phyloP scores from a whole-genome alignment of 92 coral and sea anemone genomes.

The Palythoa caribaeorum region DNA sequence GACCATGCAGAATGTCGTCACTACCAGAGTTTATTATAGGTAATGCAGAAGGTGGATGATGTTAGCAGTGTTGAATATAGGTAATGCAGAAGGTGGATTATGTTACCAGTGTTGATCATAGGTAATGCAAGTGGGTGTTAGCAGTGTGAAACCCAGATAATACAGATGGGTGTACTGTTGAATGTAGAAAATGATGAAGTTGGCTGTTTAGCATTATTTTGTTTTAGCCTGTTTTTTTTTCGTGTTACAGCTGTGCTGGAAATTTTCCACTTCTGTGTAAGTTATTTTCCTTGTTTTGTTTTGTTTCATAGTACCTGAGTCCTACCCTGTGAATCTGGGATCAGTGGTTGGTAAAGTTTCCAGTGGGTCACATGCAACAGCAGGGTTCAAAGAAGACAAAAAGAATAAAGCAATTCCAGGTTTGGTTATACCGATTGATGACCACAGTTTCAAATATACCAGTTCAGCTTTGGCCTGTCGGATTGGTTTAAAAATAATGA shows the following conservation, averaged over 20 bases:
- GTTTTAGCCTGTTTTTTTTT: too few relatives aligned
- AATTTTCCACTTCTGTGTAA: background rate
- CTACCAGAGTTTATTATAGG: too few relatives aligned
- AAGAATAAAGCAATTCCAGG: constrained; percentile 98
- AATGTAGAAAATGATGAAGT: background rate
- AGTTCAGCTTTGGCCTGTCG: too few relatives aligned
- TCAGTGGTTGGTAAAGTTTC: constrained; percentile 79
- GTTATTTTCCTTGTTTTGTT: background rate
- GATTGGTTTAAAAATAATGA: too few relatives aligned
- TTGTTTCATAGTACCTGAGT: constrained; percentile 58
- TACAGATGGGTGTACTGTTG: background rate
- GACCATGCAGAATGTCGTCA: background rate
- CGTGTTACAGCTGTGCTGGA: too few relatives aligned
- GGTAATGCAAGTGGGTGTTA: background rate
- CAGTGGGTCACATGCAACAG: constrained; percentile 89
- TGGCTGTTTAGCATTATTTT: too few relatives aligned
- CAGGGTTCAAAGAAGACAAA: constrained; percentile 96
- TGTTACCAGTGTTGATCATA: constrained; percentile 13
- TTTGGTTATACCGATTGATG: background rate
- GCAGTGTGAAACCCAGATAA: background rate
- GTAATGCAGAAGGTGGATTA: background rate
- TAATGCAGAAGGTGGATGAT: too few relatives aligned
- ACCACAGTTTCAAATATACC: background rate
- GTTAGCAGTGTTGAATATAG: background rate
- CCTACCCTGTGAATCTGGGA: constrained; percentile 87